Evolutionary conservation across 2,888 invertebrate species (phyloP).

Genomic region (Drosophila mayaguana): DNA sequence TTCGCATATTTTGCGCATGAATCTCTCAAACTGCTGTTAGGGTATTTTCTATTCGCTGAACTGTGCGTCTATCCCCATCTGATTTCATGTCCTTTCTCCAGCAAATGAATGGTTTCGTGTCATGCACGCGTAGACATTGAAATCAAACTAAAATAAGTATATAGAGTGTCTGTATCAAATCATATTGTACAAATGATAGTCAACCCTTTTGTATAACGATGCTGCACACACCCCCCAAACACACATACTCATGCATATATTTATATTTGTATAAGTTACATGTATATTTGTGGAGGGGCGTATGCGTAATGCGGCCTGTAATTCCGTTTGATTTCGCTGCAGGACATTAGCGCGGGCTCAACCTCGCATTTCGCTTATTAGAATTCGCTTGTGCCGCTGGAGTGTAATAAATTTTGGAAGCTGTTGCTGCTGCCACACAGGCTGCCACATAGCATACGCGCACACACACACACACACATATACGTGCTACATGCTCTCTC

Average conservation of each 20-base stretch:
- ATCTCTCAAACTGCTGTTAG: neutral
- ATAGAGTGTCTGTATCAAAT: constrained; percentile 36
- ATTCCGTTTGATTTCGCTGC: constrained; percentile 71
- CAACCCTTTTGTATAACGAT: constrained; percentile 25
- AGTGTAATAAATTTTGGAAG: constrained; percentile 74
- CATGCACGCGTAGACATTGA: constrained; percentile 64
- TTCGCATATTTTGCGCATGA: too few species aligned
- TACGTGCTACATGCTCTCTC: constrained; percentile 11
- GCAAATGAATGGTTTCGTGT: constrained; percentile 72
- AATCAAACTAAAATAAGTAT: constrained; percentile 59
- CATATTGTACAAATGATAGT: constrained; percentile 53
- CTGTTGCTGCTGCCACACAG: constrained; percentile 45
- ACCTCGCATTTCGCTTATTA: constrained; percentile 77
- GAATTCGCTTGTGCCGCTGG: constrained; percentile 79
- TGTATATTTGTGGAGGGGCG: constrained; percentile 22
- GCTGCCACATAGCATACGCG: constrained; percentile 20
- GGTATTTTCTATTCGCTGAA: neutral
- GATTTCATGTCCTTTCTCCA: constrained; percentile 8
- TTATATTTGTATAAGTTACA: neutral
- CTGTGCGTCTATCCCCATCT: neutral
- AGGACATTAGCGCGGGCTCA: constrained; percentile 72
- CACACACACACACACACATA: constrained; percentile 11
- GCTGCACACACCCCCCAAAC: too few species aligned
- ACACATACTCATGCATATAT: neutral
- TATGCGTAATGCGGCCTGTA: constrained; percentile 64